phyloP scores from a whole-genome alignment of 2,797 vertebrate species.

The Clarias laeviceps region DNA sequence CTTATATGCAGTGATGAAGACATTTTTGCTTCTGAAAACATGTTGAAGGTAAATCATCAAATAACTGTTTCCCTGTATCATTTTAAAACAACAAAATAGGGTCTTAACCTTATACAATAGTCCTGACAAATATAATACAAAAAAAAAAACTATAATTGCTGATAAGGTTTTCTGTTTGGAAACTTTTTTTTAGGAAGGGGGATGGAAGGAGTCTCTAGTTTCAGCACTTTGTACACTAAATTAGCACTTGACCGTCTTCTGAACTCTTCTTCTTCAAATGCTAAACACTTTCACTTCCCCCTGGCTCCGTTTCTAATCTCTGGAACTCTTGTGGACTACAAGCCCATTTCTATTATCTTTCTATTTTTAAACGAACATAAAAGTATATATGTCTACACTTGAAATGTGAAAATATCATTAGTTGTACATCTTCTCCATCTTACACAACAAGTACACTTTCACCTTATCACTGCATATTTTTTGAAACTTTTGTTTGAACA shows the following conservation, averaged over 20 bases:
- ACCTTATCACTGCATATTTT: not conserved
- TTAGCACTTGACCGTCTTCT: not conserved
- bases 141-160: not conserved
- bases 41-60: too few relatives aligned
- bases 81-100: not conserved
- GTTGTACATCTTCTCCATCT: not conserved
- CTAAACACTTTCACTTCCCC: not conserved
- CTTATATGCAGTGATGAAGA: too few relatives aligned
- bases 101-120: not conserved
- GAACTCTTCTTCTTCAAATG: not conserved
- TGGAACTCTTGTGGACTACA: too few relatives aligned
- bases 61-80: not conserved
- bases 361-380: too few relatives aligned
- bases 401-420: not conserved
- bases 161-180: not conserved
- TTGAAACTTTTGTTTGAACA: too few relatives aligned
- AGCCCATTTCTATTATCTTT: too few relatives aligned
- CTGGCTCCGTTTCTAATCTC: not conserved
- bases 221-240: not conserved
- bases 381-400: not conserved
- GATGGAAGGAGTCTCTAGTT: not conserved
- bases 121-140: not conserved
- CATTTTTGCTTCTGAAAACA: too few relatives aligned
- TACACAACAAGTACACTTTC: not conserved
- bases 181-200: not conserved